Base-by-base conservation (phyloP, 2,113 vertebrate species). In the Strigops habroptila region DNA sequence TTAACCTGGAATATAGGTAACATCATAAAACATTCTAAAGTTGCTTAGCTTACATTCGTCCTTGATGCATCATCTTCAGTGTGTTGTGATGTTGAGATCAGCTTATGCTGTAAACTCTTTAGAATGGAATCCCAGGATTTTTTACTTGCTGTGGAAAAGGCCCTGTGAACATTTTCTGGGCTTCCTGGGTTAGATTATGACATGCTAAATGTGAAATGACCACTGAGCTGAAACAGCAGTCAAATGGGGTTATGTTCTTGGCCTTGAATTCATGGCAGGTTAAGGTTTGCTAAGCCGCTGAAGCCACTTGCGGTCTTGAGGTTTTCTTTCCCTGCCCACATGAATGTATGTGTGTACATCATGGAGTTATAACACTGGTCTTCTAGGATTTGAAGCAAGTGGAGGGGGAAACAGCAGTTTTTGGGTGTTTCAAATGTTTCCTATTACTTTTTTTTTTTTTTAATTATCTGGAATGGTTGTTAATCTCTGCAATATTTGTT, bases 1-100 rank as follows among this genome's bases (percentile, higher is more conserved):
- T 96, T 96, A 93, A 92, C 68, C 65, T 90, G 90, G 63, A 91
- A 63, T 91, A 75, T 41, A 68, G 89, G 82, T 44, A 82, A 69
- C 10, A 14, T 52, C 65, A 37, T 96, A 95, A 95, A 96, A 17
- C 52, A 86, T 70, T 48, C 60, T 33, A 0, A 71, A 90, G 86
- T 77, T 91, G 75, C 44, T 71, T 55, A 53, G 75, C 46, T 86
- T 89, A 83, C 27, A 1, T 68, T 93, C n/a, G 37, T 88, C 81
- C 53, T 82, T 51, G 49, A 43, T 90, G 53, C 51, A 62, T 90
- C 33, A 6, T 77, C 25, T 71, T 48, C 35, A 28, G 0, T 16
- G 33, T 48, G 33, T 57, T 43, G 62, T 49, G 69, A 52, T 76
- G 53, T 14, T 70, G 69, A 63, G 70, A 64, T 89, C 59, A n/a